Percentiles rank a stretch among this genome's conserved stretches.
These are phyloP conservation scores for Hypercompe scribonia DNA, from an alignment of 2,888 invertebrate genomes.

Conservation along the genomic window DNA sequence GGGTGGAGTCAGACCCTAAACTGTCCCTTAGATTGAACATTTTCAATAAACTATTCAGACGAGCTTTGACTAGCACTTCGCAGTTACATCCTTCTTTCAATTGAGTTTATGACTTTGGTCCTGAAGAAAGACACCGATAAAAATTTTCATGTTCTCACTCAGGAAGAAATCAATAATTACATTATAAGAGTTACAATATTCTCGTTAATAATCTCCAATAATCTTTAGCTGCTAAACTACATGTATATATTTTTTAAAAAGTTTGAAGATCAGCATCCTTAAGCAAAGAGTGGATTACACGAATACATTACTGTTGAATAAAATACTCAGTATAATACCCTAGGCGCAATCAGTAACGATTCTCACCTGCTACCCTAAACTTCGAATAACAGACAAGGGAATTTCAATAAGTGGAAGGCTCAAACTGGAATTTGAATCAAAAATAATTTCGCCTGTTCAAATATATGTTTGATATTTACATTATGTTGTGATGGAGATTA, in stretches of 20 bases:
- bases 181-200: not conserved
- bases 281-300: conserved; percentile 17
- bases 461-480: conserved; percentile 42
- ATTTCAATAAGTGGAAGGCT: conserved; percentile 26
- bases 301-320: conserved; percentile 14
- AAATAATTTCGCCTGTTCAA: conserved; percentile 19
- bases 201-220: not conserved
- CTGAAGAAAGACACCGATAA: not conserved
- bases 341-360: conserved; percentile 15
- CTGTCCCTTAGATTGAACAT: conserved; percentile 14
- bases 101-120: conserved; percentile 19
- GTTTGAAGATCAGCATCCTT: not conserved
- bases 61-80: conserved; percentile 12
- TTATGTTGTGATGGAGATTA: conserved; percentile 31
- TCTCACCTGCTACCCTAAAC: conserved; percentile 20
- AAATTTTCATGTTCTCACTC: not conserved
- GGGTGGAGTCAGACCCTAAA: not conserved
- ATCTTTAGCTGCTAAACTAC: not conserved
- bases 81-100: conserved; percentile 11
- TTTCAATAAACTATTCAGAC: conserved; percentile 26
- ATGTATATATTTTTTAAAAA: not conserved
- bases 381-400: conserved; percentile 28
- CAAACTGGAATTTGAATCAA: conserved; percentile 24
- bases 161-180: not conserved
- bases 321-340: conserved; percentile 8